Percentiles rank a stretch among this genome's conserved stretches.
These are phyloP conservation scores for Fundulus diaphanus DNA, from an alignment of 2,797 vertebrate genomes.

Conservation along the genomic window DNA sequence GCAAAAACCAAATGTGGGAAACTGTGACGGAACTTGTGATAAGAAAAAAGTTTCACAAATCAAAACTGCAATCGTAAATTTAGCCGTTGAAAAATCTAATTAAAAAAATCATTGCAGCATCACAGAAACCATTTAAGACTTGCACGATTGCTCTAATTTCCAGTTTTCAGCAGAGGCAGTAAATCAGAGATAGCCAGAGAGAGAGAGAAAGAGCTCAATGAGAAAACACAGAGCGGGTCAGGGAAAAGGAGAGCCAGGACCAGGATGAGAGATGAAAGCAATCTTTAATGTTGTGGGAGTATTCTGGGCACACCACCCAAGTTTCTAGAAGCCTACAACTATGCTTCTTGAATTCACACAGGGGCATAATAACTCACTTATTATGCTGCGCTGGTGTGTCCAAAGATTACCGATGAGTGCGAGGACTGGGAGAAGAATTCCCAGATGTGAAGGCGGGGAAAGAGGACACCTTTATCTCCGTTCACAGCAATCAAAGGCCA, in stretches of 20 bases:
- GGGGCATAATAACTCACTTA: constrained; percentile 53
- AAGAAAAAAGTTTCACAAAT: neutral
- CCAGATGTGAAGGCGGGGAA: constrained; percentile 57
- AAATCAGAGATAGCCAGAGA: constrained; percentile 27
- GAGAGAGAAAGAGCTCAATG: neutral
- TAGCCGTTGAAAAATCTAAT: neutral
- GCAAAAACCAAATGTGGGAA: neutral
- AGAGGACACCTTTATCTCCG: constrained; percentile 32
- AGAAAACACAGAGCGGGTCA: neutral
- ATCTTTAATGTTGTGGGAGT: constrained; percentile 23
- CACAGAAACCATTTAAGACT: constrained; percentile 23
- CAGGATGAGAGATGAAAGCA: constrained; percentile 27
- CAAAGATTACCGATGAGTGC: constrained; percentile 54
- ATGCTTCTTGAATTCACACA: constrained; percentile 45
- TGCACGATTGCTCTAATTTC: constrained; percentile 28
- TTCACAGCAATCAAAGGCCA: neutral
- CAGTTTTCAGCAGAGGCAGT: constrained; percentile 20
- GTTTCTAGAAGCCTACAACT: constrained; percentile 21
- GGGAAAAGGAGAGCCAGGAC: constrained; percentile 6
- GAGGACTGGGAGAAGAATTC: constrained; percentile 41
- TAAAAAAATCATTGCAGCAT: constrained; percentile 26
- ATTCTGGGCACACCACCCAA: constrained; percentile 39
- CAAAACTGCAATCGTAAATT: neutral
- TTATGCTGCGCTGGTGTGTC: constrained; percentile 12
- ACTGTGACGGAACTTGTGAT: neutral